Base-by-base conservation (phyloP, 2,888 invertebrate species). In the Parnassius orleans region DNA sequence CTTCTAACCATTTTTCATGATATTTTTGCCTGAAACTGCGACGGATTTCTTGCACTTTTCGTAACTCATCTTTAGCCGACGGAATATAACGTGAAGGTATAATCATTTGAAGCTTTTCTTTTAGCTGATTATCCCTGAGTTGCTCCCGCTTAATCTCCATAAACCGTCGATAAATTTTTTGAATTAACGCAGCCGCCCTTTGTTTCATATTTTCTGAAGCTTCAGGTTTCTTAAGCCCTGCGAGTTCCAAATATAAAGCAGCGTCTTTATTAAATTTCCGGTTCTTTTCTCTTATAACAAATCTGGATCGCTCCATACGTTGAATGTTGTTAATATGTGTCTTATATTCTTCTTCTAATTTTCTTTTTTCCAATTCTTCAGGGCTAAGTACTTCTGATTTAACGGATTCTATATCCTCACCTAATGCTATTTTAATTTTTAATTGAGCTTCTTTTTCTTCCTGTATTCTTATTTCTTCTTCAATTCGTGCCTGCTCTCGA, bases 71-170 rank as follows among this genome's bases (percentile, higher is more conserved):
- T 71, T 92, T 87, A 41, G 89, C 85, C 33, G 90, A 87, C 2
- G 80, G 84, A 7, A 91, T 85, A 65, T 72, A 80, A 80, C 84
- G 91, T 53, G 92, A 87, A 1, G 93, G 85, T 60, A 93, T 84
- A n/a, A 87, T 82, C 93, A 94, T 94, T 53, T 92, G 93, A 58
- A 95, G 83, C 59, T 92, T 80, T 55, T 87, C 72, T 72, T 92
- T 90, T 2, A 93, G 69, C 66, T 83, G 78, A 10, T 75, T 70
- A 51, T 93, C 92, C 70, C 81, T 85, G 10, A 73, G 46, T 61
- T 87, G 84, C 47, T 85, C 69, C 51, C 84, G 74, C 72, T 92
- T 86, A 1, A 92, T 72, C 44, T 81, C 79, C 72, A 83, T 78
- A 72, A 88, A 92, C 11, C 86, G 87, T 69, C 92, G 82, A 83